Evolutionary conservation across 2,888 invertebrate genomes (phyloP).

Genomic region (Melanostoma scalare): DNA sequence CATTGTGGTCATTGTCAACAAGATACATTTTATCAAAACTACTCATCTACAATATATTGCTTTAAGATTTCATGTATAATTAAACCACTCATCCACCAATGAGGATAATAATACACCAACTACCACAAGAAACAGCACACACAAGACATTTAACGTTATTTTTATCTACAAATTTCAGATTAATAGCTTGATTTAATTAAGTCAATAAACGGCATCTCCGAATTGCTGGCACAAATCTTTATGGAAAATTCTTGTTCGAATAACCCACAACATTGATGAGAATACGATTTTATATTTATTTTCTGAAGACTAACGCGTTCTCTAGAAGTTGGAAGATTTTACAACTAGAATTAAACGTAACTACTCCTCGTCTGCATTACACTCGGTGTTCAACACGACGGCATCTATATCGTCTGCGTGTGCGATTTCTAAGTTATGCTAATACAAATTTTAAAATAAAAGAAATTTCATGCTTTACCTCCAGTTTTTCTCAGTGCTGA

Average conservation of each 20-base stretch:
- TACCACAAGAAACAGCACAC: constrained; percentile 20
- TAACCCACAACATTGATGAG: constrained; percentile 44
- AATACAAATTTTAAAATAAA: constrained; percentile 66
- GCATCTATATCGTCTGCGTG: constrained; percentile 66
- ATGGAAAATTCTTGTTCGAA: constrained; percentile 31
- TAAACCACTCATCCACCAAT: not conserved
- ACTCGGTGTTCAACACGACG: constrained; percentile 64
- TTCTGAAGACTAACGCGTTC: constrained; percentile 62
- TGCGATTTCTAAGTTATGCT: constrained; percentile 71
- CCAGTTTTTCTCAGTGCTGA: constrained; percentile 81
- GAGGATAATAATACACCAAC: constrained; percentile 19
- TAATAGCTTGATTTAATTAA: constrained; percentile 9
- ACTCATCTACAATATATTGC: too few species aligned
- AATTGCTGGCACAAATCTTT: constrained; percentile 18
- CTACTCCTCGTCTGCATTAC: constrained; percentile 69
- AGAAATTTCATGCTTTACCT: constrained; percentile 82
- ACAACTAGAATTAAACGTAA: constrained; percentile 69
- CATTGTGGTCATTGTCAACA: too few species aligned
- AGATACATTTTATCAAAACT: too few species aligned
- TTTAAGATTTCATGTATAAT: too few species aligned
- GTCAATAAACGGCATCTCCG: not conserved
- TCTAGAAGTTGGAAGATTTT: constrained; percentile 62
- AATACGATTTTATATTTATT: constrained; percentile 29
- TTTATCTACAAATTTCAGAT: not conserved
- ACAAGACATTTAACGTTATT: constrained; percentile 33